Evolutionary conservation across 1,140 invertebrate species (phyloP).

Genomic region (Neoseiulus cucumeris): DNA sequence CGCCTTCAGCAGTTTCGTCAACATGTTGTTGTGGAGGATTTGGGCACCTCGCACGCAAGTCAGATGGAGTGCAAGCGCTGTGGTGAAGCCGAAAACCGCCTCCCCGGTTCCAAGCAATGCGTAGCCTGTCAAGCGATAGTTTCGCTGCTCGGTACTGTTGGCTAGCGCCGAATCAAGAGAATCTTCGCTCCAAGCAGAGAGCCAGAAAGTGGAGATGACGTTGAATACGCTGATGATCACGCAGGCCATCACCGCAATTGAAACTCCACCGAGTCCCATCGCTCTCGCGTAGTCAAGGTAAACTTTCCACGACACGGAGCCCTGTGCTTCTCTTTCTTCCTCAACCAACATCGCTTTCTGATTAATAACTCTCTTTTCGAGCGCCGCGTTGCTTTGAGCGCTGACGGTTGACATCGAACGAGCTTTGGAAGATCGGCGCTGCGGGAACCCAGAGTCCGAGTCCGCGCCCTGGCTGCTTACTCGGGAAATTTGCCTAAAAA

Average conservation of each 20-base stretch:
- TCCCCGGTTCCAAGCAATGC: slow-evolving; percentile 62
- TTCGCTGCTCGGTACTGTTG: slow-evolving; percentile 36
- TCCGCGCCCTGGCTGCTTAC: slow-evolving; percentile 13
- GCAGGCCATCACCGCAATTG: slow-evolving; percentile 17
- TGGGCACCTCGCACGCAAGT: slow-evolving; percentile 38
- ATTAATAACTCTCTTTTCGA: not conserved
- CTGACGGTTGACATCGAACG: not conserved
- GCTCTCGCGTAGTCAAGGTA: slow-evolving; percentile 11
- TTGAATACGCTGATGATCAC: slow-evolving; percentile 36
- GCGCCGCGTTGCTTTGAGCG: not conserved
- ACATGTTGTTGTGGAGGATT: slow-evolving; percentile 48
- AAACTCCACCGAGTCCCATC: not conserved
- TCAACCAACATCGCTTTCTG: not conserved
- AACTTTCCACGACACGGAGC: not conserved
- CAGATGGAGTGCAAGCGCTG: slow-evolving; percentile 13
- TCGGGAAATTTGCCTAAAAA: too few relatives aligned
- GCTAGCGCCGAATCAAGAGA: slow-evolving; percentile 8
- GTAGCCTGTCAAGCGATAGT: slow-evolving; percentile 70
- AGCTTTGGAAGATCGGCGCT: not conserved
- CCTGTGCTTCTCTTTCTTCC: not conserved
- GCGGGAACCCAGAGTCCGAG: not conserved
- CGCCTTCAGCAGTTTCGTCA: slow-evolving; percentile 48
- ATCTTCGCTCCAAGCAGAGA: slow-evolving; percentile 39
- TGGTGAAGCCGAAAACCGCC: slow-evolving; percentile 13
- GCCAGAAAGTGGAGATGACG: slow-evolving; percentile 78